Base-by-base conservation (phyloP, 53 echinoderm and acorn worm genomes). In the Patiria pectinifera region DNA sequence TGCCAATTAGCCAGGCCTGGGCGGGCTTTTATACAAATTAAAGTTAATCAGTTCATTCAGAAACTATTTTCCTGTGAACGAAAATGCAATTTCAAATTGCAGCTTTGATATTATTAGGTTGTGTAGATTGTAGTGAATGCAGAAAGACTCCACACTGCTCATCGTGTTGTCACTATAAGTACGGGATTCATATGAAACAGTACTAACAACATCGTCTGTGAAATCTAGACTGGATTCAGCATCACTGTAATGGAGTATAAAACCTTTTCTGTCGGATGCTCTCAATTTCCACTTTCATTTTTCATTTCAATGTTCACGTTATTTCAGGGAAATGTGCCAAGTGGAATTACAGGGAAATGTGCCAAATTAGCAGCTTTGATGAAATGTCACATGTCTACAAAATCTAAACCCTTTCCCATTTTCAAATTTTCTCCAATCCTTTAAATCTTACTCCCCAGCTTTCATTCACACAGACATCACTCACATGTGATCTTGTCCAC, bases 1-100 rank as follows among this genome's bases (percentile, higher is more conserved):
- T 85, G 63, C 45, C 43, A 69, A 85, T 45, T 85, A 69, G 74
- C 19, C 18, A 23, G 23, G 22, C 74, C 4, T n/a, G 74, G 24
- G 44, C 69, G 3, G 43, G 70, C 45, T 85, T 21, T 47, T 66
- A 85, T 85, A 25, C 45, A 85, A 85, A 85, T 47, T 85, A 70
- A 69, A 85, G 70, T 26, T 6, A 66, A 84, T 84, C 62, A 59
- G 63, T 45, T 84, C 21, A 44, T 69, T 59, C 11, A 63, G 24
- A 82, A 82, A 82, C 26, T 35, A 2, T 11, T 43, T 69, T 83
- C 69, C 35, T 66, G 15, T 63, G 35, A 63, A 19, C 44, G 19
- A 69, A 53, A 69, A 85, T 21, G 70, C 5, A 66, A 46, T 46
- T 79, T 48, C 4, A 48, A 79, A 15, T 46, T 45, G 47, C 47